These are phyloP conservation scores for Triplophysa yarkandensis DNA, from an alignment of 2,797 vertebrate genomes.

Conservation along the genomic window DNA sequence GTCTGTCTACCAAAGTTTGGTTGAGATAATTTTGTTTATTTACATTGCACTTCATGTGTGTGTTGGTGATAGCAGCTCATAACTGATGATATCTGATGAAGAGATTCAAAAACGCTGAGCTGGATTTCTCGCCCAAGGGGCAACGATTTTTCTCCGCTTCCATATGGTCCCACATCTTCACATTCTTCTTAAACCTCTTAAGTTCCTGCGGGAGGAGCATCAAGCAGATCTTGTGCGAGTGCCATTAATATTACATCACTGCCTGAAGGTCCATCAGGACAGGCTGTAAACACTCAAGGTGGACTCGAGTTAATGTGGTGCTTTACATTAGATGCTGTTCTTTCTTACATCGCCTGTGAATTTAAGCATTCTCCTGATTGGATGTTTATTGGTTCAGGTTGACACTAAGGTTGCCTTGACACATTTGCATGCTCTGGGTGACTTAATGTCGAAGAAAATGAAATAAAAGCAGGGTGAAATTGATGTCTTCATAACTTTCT, in stretches of 20 bases:
- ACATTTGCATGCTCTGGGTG: not conserved
- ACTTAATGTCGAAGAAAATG: not conserved
- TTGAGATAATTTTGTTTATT: slow-evolving; percentile 15
- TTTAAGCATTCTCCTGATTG: slow-evolving; percentile 44
- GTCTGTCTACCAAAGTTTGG: slow-evolving; percentile 5
- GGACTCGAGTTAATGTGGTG: slow-evolving; percentile 24
- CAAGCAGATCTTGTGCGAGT: slow-evolving; percentile 51
- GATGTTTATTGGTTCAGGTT: slow-evolving; percentile 9
- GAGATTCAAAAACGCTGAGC: slow-evolving; percentile 36
- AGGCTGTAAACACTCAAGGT: slow-evolving; percentile 39
- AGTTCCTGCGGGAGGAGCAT: slow-evolving; percentile 36
- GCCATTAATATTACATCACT: slow-evolving; percentile 54
- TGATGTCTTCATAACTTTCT: not conserved
- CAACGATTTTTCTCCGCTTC: slow-evolving; percentile 37
- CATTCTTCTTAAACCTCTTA: slow-evolving; percentile 47
- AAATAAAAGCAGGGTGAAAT: not conserved
- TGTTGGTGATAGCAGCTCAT: slow-evolving; percentile 34
- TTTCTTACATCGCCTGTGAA: slow-evolving; percentile 31
- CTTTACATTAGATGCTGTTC: slow-evolving; percentile 47
- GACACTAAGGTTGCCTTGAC: not conserved
- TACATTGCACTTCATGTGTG: slow-evolving; percentile 25
- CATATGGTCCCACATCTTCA: slow-evolving; percentile 13
- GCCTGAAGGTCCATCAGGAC: slow-evolving; percentile 43
- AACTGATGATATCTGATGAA: slow-evolving; percentile 45
- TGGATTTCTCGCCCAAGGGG: slow-evolving; percentile 38